These are phyloP conservation scores for Caenorhabditis zanzibari DNA, from an alignment of 2,888 invertebrate genomes.

Conservation along the genomic window DNA sequence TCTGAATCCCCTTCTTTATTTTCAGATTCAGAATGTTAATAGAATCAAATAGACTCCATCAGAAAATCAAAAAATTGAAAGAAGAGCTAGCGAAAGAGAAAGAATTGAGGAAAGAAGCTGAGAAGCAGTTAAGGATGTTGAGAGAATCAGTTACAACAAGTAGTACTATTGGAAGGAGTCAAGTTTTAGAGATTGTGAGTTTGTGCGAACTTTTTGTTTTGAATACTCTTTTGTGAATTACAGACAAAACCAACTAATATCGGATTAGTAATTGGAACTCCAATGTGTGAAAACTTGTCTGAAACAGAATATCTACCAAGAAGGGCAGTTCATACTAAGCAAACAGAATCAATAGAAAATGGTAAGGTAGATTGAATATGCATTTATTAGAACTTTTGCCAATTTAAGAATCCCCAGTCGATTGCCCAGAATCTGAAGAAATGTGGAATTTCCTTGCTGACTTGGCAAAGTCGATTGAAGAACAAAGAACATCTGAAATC, in stretches of 20 bases:
- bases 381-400: no score
- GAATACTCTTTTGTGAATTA: not conserved
- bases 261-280: not conserved
- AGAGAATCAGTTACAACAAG: not conserved
- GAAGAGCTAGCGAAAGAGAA: conserved; percentile 25
- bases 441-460: not conserved
- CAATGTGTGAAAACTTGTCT: not conserved
- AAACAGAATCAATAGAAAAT: not conserved
- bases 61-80: conserved; percentile 31
- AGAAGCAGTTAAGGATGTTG: conserved; percentile 12
- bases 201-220: not conserved
- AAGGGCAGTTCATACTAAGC: not conserved
- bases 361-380: not conserved
- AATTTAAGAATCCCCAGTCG: no score
- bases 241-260: conserved; percentile 7
- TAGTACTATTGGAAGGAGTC: not conserved
- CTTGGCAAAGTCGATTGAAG: not conserved
- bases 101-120: conserved; percentile 21
- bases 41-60: conserved; percentile 27
- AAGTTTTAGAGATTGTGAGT: conserved; percentile 7
- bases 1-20: not conserved
- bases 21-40: conserved; percentile 10
- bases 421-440: not conserved
- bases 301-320: not conserved
- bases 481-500: not conserved